A percentile compares a stretch with the other conserved stretches of the same genome.
Evolutionary conservation across 2,797 vertebrate species (phyloP).

Genomic region (Euphonia xanthogaster): DNA sequence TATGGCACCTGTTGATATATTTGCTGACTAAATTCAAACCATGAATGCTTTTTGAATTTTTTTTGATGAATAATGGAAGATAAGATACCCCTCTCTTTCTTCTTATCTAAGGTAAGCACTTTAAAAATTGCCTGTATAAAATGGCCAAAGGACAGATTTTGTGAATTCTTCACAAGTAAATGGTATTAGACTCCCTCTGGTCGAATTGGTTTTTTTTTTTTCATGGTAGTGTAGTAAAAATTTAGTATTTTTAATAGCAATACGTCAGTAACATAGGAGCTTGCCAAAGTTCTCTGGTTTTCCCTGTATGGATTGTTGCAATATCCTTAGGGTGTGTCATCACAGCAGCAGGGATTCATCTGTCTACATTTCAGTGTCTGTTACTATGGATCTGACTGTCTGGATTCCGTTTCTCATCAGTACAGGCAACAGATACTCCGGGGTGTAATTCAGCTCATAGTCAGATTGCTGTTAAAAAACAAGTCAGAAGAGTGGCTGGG

Average conservation of each 20-base stretch:
- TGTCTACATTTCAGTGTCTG: neutral
- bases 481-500: neutral
- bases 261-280: neutral
- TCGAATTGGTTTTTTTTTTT: neutral
- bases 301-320: neutral
- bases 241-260: conserved; percentile 7
- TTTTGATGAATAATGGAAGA: neutral
- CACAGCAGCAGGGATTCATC: neutral
- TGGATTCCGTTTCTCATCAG: neutral
- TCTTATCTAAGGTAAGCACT: neutral
- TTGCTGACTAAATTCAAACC: neutral
- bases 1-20: neutral
- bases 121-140: neutral
- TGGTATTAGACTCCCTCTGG: neutral
- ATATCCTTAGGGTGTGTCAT: neutral
- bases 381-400: neutral
- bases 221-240: neutral
- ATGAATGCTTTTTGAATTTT: neutral
- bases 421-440: neutral
- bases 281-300: neutral
- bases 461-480: neutral
- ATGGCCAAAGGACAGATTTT: conserved; percentile 4
- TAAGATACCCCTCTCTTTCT: neutral
- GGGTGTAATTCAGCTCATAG: neutral
- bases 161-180: neutral